Evolutionary conservation across 2,888 invertebrate species (phyloP), one percentile per base, ranked within the genome.

Genomic region (Drosophila multiciliata): DNA sequence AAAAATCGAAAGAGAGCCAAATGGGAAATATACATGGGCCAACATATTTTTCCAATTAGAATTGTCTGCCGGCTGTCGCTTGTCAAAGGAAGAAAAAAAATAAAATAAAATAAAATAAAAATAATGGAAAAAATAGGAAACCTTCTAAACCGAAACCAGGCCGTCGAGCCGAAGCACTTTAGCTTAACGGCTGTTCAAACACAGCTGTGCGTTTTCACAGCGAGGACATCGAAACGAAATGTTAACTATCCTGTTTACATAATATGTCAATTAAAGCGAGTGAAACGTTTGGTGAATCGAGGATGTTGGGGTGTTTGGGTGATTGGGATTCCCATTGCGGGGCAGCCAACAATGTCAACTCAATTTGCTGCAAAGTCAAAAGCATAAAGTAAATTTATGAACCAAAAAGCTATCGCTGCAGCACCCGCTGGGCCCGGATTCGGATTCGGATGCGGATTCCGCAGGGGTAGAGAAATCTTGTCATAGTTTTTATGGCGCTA

Each of bases 231-330:
- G 57, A 54, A 72, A 60, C 62, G 42, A 68, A 84, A 86, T 87
- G 91, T 88, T 87, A 90, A 90, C 84, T 81, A 84, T 90, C 78
- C 76, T 88, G 89, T 89, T 89, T 89, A 89, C 89, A 89, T 89
- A 90, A 90, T 84, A 90, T 90, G 89, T 89, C 91, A 89, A 89
- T 89, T 89, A 89, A 82, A 71, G 64, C 61, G 57, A 79, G 57
- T 68, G 75, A 54, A 58, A 32, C 55, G 52, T 36, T 49, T 55
- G 38, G 33, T 36, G 50, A 42, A 69, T 35, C 50, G 26, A 58
- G 12, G 6, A n/a, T 32, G 33, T 15, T 8, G 32, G 23, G 20
- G 35, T 20, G 26, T 35, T 1, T 20, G 7, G 20, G n/a, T 23
- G 12, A 7, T 9, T 33, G 23, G 7, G 23, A 12, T 33, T 36